Base-by-base conservation (phyloP, 92 coral and sea anemone genomes). In the Nematostella vectensis region DNA sequence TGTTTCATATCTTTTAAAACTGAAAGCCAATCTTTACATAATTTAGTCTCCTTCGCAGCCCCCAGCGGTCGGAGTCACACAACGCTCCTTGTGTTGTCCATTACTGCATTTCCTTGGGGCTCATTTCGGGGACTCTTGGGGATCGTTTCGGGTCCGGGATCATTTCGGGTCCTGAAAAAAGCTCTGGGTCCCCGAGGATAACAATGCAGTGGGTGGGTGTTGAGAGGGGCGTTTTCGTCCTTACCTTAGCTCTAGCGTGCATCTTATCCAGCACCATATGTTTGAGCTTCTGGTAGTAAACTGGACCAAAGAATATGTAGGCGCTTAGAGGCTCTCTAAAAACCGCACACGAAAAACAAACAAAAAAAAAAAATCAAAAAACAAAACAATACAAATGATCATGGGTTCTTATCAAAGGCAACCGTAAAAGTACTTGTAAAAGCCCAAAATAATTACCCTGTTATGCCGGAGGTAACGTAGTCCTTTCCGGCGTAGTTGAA, bases 181-280 rank as follows among this genome's bases (percentile, higher is more conserved):
- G n/a, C n/a, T n/a, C n/a, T n/a, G n/a, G n/a, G n/a, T n/a, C n/a
- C n/a, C n/a, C n/a, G n/a, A n/a, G n/a, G n/a, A n/a, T n/a, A n/a
- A n/a, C n/a, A n/a, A n/a, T n/a, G n/a, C n/a, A n/a, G n/a, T n/a
- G n/a, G n/a, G n/a, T n/a, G n/a, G n/a, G n/a, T n/a, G n/a, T n/a
- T n/a, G n/a, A n/a, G n/a, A n/a, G n/a, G n/a, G n/a, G n/a, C n/a
- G n/a, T n/a, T n/a, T n/a, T n/a, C n/a, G n/a, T n/a, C n/a, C 74
- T 29, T 48, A 89, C 97, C 97, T 85, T 89, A 4, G 97, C 88
- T 67, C 97, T 79, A 22, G 97, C 97, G 26, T 89, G 97, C 97
- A 89, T 89, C 72, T 89, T 89, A 49, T 89, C 97, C 57, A 89
- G 23, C 22, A 89, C 97, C 97, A 89, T 89, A 62, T 89, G 97